phyloP scores from a whole-genome alignment of 2,113 vertebrate species.

The Heloderma charlesbogerti region DNA sequence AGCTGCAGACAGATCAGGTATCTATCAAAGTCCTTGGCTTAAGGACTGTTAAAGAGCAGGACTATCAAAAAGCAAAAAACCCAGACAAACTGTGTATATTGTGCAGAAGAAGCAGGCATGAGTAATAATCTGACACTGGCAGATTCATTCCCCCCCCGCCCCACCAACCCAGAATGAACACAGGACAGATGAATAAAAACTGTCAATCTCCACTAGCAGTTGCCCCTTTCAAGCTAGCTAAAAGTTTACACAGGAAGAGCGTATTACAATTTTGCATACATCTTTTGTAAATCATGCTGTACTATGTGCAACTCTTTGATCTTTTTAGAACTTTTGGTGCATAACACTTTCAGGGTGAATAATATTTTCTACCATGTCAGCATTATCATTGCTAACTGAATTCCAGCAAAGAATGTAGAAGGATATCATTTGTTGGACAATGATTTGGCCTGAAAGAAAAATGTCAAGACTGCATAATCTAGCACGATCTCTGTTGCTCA shows the following conservation, averaged over 20 bases:
- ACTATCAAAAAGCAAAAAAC: slow-evolving; percentile 20
- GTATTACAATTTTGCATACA: slow-evolving; percentile 10
- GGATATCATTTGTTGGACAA: slow-evolving; percentile 1
- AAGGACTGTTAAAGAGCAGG: too few species aligned
- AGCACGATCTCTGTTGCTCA: neutral
- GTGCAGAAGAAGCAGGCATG: neutral
- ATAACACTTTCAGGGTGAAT: neutral
- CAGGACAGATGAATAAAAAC: neutral
- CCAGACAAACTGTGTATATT: neutral
- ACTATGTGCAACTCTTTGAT: neutral
- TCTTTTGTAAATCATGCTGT: slow-evolving; percentile 27
- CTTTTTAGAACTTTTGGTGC: slow-evolving; percentile 2
- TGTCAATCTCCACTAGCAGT: neutral
- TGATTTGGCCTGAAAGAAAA: neutral
- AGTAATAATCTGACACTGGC: slow-evolving; percentile 46
- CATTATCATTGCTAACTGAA: slow-evolving; percentile 29
- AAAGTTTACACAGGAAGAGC: slow-evolving; percentile 14
- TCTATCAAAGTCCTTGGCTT: too few species aligned
- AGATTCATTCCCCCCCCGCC: neutral
- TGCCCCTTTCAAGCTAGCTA: slow-evolving; percentile 24
- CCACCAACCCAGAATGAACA: neutral
- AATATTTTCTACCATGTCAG: slow-evolving; percentile 40
- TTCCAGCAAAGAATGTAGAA: slow-evolving; percentile 17
- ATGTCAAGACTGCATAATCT: slow-evolving; percentile 16
- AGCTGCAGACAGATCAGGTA: neutral